phyloP scores from a whole-genome alignment of 1,140 invertebrate genomes.

The Choristoneura fumiferana region DNA sequence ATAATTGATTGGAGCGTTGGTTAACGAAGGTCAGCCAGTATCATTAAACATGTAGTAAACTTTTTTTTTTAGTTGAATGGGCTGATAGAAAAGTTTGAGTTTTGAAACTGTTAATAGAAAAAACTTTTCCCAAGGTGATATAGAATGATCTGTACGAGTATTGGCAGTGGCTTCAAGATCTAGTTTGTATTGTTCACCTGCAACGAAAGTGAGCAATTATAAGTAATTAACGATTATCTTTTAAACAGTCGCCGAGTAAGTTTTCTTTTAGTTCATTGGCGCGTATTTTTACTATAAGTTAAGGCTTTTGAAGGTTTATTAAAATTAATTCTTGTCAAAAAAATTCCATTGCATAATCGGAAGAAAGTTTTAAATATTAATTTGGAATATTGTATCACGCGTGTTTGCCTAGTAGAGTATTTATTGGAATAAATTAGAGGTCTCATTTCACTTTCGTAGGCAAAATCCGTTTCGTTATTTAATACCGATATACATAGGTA shows the following conservation, averaged over 20 bases:
- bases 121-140: background rate
- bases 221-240: constrained; percentile 3
- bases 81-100: no score
- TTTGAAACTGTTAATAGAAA: no score
- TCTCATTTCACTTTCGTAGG: background rate
- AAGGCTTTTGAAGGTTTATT: no score
- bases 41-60: no score
- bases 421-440: background rate
- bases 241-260: background rate
- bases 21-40: no score
- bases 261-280: no score
- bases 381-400: background rate
- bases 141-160: constrained; percentile 16
- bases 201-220: constrained; percentile 15
- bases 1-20: no score
- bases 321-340: background rate
- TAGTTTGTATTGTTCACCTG: constrained; percentile 13
- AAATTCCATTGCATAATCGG: background rate
- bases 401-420: constrained; percentile 10
- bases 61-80: no score
- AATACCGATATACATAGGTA: no score
- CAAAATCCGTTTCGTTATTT: no score
- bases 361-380: constrained; percentile 14
- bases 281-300: no score
- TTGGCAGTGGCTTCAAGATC: constrained; percentile 5